Evolutionary conservation across 2,888 invertebrate genomes (phyloP).

Genomic region (Uloborus plumipes): DNA sequence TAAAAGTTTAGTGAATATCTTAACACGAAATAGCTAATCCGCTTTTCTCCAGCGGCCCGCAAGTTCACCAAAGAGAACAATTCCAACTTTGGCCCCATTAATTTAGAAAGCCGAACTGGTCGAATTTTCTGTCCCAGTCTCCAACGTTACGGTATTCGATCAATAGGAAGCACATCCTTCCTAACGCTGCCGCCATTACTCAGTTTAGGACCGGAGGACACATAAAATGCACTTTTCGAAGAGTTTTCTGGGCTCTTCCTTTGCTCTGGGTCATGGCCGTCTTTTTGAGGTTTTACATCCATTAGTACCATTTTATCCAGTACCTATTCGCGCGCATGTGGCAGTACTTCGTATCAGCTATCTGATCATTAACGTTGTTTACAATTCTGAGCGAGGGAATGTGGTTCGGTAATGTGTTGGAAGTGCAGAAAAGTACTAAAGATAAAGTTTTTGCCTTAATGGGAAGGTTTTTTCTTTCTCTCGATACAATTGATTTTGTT

Average conservation of each 20-base stretch:
- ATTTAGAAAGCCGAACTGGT: constrained; percentile 11
- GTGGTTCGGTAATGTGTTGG: too few relatives aligned
- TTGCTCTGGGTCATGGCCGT: neutral
- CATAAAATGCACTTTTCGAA: constrained; percentile 2
- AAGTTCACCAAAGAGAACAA: constrained; percentile 2
- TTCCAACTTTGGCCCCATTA: constrained; percentile 15
- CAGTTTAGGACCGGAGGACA: constrained; percentile 10
- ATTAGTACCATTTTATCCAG: neutral
- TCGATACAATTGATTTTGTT: too few relatives aligned
- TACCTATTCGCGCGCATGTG: too few relatives aligned
- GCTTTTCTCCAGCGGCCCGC: constrained; percentile 2
- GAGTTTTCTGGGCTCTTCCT: neutral
- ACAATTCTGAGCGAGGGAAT: too few relatives aligned
- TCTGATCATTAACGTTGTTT: too few relatives aligned
- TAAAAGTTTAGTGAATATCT: too few relatives aligned
- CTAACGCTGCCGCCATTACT: constrained; percentile 17
- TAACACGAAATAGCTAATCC: neutral
- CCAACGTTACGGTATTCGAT: constrained; percentile 1
- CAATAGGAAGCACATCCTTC: constrained; percentile 14
- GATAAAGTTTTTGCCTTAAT: too few relatives aligned
- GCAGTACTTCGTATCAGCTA: too few relatives aligned
- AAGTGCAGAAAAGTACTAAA: too few relatives aligned
- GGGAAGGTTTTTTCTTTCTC: too few relatives aligned
- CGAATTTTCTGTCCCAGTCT: constrained; percentile 8
- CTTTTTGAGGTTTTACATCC: constrained; percentile 8